These are phyloP conservation scores for Nymphalis polychloros DNA, from an alignment of 2,888 invertebrate genomes.

Conservation along the genomic window DNA sequence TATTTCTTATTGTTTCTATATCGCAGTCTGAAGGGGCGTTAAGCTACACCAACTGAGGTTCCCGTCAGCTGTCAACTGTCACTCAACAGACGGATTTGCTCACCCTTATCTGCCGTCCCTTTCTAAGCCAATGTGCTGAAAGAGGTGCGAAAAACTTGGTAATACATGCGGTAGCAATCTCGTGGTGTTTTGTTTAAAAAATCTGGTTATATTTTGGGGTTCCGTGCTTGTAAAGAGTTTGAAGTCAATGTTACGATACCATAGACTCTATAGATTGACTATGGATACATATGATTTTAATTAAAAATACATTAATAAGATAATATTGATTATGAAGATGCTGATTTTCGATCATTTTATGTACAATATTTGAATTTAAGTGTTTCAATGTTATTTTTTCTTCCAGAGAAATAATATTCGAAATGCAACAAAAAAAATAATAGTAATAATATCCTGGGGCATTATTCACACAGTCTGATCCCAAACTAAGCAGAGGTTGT, in stretches of 20 bases:
- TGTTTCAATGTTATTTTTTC: too few relatives aligned
- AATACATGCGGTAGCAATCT: slow-evolving; percentile 14
- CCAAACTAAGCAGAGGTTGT: too few relatives aligned
- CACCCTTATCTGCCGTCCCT: slow-evolving; percentile 38
- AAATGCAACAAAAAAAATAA: too few relatives aligned
- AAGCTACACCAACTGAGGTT: slow-evolving; percentile 42
- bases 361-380: too few relatives aligned
- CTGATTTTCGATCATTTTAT: too few relatives aligned
- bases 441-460: too few relatives aligned
- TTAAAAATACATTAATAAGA: neutral
- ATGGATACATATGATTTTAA: neutral
- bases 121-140: slow-evolving; percentile 22
- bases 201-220: slow-evolving; percentile 28
- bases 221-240: slow-evolving; percentile 10
- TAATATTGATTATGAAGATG: too few relatives aligned
- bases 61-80: slow-evolving; percentile 63
- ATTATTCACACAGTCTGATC: too few relatives aligned
- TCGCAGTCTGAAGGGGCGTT: neutral
- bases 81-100: slow-evolving; percentile 67
- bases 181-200: slow-evolving; percentile 20
- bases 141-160: slow-evolving; percentile 38
- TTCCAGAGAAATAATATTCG: too few relatives aligned
- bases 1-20: neutral
- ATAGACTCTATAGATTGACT: neutral
- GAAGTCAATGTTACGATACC: neutral